Percentiles rank a stretch among this genome's conserved stretches.
Evolutionary conservation across 2,888 invertebrate genomes (phyloP).

Genomic region (Aproaerema taeniolella): DNA sequence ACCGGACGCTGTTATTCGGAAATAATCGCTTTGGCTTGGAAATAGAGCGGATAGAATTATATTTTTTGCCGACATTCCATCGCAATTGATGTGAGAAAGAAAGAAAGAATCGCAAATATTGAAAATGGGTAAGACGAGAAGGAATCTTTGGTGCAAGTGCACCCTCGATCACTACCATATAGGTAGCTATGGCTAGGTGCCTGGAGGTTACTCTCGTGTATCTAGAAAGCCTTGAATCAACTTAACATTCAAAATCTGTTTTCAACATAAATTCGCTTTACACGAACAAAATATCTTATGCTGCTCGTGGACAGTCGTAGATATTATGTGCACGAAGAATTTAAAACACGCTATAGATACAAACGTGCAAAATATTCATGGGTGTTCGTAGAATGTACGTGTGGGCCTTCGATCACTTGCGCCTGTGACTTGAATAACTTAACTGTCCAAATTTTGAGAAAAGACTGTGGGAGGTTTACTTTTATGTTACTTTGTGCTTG

Average conservation of each 20-base stretch:
- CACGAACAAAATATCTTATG: too few relatives aligned
- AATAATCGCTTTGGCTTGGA: conserved; percentile 15
- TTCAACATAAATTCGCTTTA: too few relatives aligned
- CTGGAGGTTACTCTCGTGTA: too few relatives aligned
- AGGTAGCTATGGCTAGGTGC: too few relatives aligned
- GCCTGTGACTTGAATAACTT: conserved; percentile 8
- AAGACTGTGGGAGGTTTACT: conserved; percentile 5
- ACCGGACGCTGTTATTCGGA: conserved; percentile 33
- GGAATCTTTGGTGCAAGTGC: not conserved
- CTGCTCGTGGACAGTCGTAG: too few relatives aligned
- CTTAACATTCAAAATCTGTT: too few relatives aligned
- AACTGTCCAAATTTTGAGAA: conserved; percentile 13
- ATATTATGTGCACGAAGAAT: too few relatives aligned
- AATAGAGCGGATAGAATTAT: conserved; percentile 26
- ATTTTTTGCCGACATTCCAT: conserved; percentile 11
- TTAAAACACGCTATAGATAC: too few relatives aligned
- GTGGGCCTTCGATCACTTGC: conserved; percentile 8
- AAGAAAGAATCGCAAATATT: conserved; percentile 7
- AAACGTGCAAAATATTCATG: too few relatives aligned
- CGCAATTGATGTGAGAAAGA: conserved; percentile 12
- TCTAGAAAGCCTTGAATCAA: too few relatives aligned
- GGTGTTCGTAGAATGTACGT: conserved; percentile 12
- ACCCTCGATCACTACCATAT: too few relatives aligned
- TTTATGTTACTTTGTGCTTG: conserved; percentile 7
- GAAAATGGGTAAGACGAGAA: conserved; percentile 3